phyloP scores from a whole-genome alignment of 2,113 vertebrate species.

The Aegithalos caudatus region DNA sequence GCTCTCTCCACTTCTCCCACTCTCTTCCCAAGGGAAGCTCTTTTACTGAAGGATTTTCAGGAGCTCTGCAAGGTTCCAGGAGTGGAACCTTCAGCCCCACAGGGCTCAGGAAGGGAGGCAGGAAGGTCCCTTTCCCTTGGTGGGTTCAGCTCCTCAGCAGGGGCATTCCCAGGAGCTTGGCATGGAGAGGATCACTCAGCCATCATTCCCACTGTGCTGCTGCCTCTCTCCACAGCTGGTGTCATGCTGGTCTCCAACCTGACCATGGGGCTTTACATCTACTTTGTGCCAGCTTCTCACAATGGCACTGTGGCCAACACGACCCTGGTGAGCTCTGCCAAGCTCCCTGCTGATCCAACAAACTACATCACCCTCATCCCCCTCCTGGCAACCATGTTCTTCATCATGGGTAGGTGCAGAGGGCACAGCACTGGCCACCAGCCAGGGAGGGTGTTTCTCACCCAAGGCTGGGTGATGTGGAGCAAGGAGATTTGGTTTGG shows the following conservation, averaged over 20 bases:
- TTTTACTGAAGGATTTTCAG: neutral
- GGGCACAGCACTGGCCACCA: neutral
- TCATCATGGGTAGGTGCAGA: slow-evolving; percentile 86
- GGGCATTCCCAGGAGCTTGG: fast-evolving
- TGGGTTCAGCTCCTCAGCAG: neutral
- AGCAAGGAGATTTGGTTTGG: neutral
- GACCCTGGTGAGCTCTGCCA: neutral
- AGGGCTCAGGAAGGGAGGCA: neutral
- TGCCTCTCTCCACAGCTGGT: slow-evolving; percentile 61
- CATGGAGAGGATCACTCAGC: neutral
- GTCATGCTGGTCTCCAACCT: slow-evolving; percentile 84
- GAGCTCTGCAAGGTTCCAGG: neutral
- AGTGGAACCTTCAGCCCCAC: neutral
- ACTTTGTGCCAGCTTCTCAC: neutral
- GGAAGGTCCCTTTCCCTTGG: neutral
- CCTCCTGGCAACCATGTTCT: slow-evolving; percentile 85
- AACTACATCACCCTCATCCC: slow-evolving; percentile 77
- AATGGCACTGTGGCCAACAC: neutral
- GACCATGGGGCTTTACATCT: slow-evolving; percentile 79
- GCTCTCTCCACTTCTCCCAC: neutral
- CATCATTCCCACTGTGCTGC: neutral
- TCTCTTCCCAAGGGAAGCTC: neutral
- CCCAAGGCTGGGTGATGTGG: fast-evolving
- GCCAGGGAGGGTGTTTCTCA: neutral
- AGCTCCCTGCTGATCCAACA: neutral